Evolutionary conservation across 2,113 vertebrate genomes (phyloP), one percentile per base, ranked within the genome.

Genomic region (Ictidomys tridecemlineatus): DNA sequence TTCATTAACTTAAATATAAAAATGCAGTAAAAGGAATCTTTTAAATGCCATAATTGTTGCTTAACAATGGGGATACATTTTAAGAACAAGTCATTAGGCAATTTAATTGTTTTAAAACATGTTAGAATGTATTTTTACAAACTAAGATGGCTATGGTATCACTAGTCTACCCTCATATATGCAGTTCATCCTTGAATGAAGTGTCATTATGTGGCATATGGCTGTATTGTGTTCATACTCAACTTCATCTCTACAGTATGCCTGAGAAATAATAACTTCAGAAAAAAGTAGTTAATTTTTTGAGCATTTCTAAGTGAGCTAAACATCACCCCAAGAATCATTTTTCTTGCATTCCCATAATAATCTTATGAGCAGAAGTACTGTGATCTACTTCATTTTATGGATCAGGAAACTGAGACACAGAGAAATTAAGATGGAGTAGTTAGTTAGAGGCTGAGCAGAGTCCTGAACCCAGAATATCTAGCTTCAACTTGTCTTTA

Each of bases 1-100:
- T 85, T 72, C 39, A 74, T 53, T 63, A 92, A 89, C 5, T 14
- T 85, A 91, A 93, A 84, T 87, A 91, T 20, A 73, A 93, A 70
- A 45, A 91, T 70, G 13, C 58, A 32, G 17, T 65, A 22, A 42
- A 4, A 74, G 42, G 84, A 65, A 91, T 88, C 48, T 94, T 91
- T 45, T 8, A 45, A 53, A n/a, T 85, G 61, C 5, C 61, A 13
- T 4, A 53, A 82, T 30, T 61, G 56, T 61, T 63, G n/a, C n/a
- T 61, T 13, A 58, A 58, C 4, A 39, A 83, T 61, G 22, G 7
- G 79, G 22, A 61, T 39, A 83, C 32, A 37, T 39, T 83, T n/a
- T 63, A 24, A 28, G 56, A 83, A 16, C 39, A 32, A 39, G 13
- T 34, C n/a, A 39, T 58, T 56, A 82, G 32, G 20, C 16, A 53